Evolutionary conservation across 2,113 vertebrate genomes (phyloP).

Genomic region (Syngnathoides biaculeatus): DNA sequence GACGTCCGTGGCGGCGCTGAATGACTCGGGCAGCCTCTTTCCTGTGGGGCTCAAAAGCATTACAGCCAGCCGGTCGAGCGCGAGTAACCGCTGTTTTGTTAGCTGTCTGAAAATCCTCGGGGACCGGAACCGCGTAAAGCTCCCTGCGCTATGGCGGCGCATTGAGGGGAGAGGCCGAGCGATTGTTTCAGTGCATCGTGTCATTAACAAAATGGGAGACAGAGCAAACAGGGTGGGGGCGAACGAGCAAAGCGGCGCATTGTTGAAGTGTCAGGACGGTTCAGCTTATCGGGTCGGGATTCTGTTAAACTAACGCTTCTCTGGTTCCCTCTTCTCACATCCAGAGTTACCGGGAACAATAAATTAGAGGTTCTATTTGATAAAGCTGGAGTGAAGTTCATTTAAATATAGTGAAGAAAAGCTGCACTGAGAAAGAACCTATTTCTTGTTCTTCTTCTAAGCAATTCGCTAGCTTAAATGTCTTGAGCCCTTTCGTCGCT

Average conservation of each 20-base stretch:
- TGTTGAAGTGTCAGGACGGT: slow-evolving; percentile 84
- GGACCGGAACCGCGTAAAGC: slow-evolving; percentile 90
- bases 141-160: slow-evolving; percentile 82
- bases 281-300: slow-evolving; percentile 82
- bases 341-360: slow-evolving; percentile 57
- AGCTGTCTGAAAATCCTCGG: slow-evolving; percentile 88
- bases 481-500: neutral
- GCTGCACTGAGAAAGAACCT: neutral
- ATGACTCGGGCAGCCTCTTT: slow-evolving; percentile 78
- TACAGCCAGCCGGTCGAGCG: slow-evolving; percentile 83
- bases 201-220: slow-evolving; percentile 84
- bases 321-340: slow-evolving; percentile 64
- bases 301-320: slow-evolving; percentile 82
- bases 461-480: neutral
- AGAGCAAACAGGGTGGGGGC: slow-evolving; percentile 81
- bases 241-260: slow-evolving; percentile 73
- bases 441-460: no score
- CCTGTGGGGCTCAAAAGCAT: slow-evolving; percentile 89
- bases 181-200: slow-evolving; percentile 91
- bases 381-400: slow-evolving; percentile 11
- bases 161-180: slow-evolving; percentile 83
- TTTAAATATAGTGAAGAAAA: slow-evolving; percentile 1
- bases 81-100: slow-evolving; percentile 91
- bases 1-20: slow-evolving; percentile 59
- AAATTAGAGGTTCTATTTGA: slow-evolving; percentile 1